Conservation (phyloP, 1,140 invertebrate genomes). For the Cryptotermes secundus region DNA sequence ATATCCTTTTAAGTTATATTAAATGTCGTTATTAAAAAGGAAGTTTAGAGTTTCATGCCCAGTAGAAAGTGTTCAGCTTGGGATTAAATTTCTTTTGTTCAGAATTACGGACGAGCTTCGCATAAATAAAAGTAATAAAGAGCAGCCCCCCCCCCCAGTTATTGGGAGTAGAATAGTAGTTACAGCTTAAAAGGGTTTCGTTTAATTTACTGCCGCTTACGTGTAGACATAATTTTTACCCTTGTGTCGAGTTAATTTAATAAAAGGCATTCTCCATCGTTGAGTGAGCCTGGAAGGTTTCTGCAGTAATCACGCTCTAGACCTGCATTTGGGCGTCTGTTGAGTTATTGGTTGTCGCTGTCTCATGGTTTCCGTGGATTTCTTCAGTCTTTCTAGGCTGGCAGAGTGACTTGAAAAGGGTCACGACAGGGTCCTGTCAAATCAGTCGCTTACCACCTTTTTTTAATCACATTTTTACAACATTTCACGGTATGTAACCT, state of each 20-base stretch:
- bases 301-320: no score
- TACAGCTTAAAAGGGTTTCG: not conserved
- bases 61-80: not conserved
- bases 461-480: no score
- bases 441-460: no score
- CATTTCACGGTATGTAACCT: no score
- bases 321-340: no score
- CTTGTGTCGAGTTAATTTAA: not conserved
- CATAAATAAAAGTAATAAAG: conserved; percentile 15
- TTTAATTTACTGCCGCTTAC: not conserved
- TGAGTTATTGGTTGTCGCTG: no score
- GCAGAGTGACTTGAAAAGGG: no score
- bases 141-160: not conserved
- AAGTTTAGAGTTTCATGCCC: conserved; percentile 8
- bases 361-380: no score
- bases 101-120: not conserved
- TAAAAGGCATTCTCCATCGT: not conserved
- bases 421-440: no score
- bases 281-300: no score
- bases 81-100: not conserved
- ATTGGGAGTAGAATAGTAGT: not conserved
- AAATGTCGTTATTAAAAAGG: not conserved
- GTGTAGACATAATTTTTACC: not conserved
- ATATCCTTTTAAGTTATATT: not conserved
- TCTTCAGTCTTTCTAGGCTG: no score